A percentile compares a stretch with the other conserved stretches of the same genome.
Conservation (phyloP, 2,888 invertebrate genomes). For the Epicampocera succincta region DNA sequence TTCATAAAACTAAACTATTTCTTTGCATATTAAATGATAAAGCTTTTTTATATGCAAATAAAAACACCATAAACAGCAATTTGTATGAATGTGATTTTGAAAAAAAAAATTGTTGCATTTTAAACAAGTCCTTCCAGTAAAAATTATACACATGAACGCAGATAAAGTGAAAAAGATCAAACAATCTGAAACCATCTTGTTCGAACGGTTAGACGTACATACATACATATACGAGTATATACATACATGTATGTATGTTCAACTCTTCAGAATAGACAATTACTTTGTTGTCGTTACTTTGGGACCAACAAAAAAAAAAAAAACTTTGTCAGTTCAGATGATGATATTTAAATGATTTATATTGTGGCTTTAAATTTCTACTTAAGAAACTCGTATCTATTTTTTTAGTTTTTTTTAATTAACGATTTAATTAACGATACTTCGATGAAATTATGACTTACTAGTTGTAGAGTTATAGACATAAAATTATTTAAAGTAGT, state of each 20-base stretch:
- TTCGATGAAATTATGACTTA: no score
- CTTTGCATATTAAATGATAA: background rate
- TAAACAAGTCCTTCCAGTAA: background rate
- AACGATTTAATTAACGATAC: no score
- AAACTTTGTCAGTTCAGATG: slow-evolving; percentile 3
- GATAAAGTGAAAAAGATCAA: slow-evolving; percentile 3
- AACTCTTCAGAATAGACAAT: slow-evolving; percentile 12
- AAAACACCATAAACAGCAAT: slow-evolving; percentile 19
- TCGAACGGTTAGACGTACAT: background rate
- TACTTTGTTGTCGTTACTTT: background rate
- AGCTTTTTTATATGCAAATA: slow-evolving; percentile 36
- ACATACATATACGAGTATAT: no score
- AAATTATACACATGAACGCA: background rate
- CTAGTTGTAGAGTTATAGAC: no score
- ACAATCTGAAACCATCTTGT: slow-evolving; percentile 10
- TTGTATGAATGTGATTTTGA: slow-evolving; percentile 37
- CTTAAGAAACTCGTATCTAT: no score
- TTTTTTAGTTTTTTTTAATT: no score
- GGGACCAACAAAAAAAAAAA: background rate
- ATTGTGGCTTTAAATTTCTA: no score
- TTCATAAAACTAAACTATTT: background rate
- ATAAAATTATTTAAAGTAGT: no score
- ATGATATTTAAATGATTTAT: background rate
- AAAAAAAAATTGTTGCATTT: slow-evolving; percentile 28
- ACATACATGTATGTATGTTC: no score